Evolutionary conservation across 2,797 vertebrate species (phyloP), one percentile per base, ranked within the genome.

Genomic region (Nothura maculosa): DNA sequence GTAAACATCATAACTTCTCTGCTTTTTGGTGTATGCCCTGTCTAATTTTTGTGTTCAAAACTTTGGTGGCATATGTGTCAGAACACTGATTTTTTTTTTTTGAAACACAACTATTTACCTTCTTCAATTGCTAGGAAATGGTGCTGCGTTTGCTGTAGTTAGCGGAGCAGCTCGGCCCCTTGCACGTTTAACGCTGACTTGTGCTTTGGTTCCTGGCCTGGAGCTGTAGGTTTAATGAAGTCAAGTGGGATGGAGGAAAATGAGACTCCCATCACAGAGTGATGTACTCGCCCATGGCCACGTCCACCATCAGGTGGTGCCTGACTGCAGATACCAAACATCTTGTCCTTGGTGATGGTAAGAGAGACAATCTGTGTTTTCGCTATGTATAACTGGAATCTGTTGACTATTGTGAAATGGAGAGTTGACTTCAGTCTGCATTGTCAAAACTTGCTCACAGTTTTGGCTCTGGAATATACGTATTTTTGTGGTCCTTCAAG

Each of bases 1-100:
- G 48, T 50, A 50, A 50, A 50, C 13, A 25, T 50, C 48, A 10
- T 69, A 15, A 6, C 8, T 52, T 17, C 77, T 28, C 19, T 52
- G n/a, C 40, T 61, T 40, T 3, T 0, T 12, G 8, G 50, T 78
- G 67, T 76, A 22, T 16, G 6, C n/a, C 5, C 32, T 55, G 30
- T 43, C 0, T 0, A 43, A 19, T 1, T 19, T 52, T 85, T 63
- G 40, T 61, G 0, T 72, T 84, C 24, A 67, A 4, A 57, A 43
- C 30, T 67, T 80, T 77, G 66, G 79, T 57, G 68, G 42, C 9
- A 22, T 76, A 57, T 73, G 67, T 14, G 1, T 50, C 47, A 84
- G 55, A 76, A 68, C 64, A 28, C 57, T 67, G 8, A 30, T 89
- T n/a, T 43, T 70, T 69, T 89, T n/a, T 43, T 70, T 69, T 40